Evolutionary conservation across 35 echinoderm and acorn worm species (phyloP).

Genomic region (Patiria miniata): DNA sequence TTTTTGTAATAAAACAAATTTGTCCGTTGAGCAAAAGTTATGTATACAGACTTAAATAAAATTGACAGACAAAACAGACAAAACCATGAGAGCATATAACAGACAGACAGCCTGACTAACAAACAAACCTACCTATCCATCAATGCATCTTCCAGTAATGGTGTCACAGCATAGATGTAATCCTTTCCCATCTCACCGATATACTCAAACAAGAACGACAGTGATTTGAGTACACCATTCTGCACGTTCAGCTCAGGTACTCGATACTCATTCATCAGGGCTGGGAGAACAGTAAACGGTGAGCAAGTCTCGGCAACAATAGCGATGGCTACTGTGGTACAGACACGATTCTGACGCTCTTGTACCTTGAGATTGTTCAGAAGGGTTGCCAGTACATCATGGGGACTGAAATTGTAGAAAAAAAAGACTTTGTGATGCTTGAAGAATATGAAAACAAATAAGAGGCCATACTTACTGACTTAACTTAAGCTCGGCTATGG

Average conservation of each 20-base stretch:
- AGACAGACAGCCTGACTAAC: too few species aligned
- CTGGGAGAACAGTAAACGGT: constrained; percentile 95
- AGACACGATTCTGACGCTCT: constrained; percentile 97
- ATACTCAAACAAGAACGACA: constrained; percentile 98
- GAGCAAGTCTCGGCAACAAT: constrained; percentile 99
- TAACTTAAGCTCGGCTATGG: too few species aligned
- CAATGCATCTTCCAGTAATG: constrained; percentile 91
- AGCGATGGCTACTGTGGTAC: constrained; percentile 96
- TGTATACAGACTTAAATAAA: too few species aligned
- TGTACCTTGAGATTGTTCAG: constrained; percentile 99
- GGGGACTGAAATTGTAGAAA: constrained; percentile 81
- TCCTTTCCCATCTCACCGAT: constrained; percentile 99
- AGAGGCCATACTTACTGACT: too few species aligned
- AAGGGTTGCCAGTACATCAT: constrained; percentile 94
- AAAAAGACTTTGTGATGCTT: not conserved
- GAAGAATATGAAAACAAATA: not conserved
- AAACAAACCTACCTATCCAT: constrained; percentile 93
- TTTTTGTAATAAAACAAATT: too few species aligned
- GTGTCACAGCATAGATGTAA: constrained; percentile 97
- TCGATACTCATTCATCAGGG: constrained; percentile 97
- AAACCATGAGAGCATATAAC: too few species aligned
- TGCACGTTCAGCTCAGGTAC: constrained; percentile 97
- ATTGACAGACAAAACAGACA: too few species aligned
- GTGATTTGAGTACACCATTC: constrained; percentile 94
- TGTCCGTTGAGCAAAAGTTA: not conserved